Evolutionary conservation across 2,113 vertebrate genomes (phyloP), one percentile per base, ranked within the genome.

Genomic region (Motacilla tschutschensis): DNA sequence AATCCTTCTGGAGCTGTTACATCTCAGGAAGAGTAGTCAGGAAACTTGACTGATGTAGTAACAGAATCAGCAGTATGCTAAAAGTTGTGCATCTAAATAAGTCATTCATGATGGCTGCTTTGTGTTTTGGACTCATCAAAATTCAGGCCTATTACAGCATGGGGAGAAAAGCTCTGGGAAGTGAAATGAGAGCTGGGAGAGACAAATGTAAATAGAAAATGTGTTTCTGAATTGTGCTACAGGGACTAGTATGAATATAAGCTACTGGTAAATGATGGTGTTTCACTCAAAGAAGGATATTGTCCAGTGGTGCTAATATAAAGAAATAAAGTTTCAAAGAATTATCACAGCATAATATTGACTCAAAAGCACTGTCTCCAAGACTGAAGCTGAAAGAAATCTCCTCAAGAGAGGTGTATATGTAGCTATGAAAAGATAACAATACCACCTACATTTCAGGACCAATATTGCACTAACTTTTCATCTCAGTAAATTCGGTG

Each of bases 41-140:
- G 79, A 92, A 93, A 87, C 75, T 88, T 89, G 85, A 90, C 79
- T 94, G 88, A 55, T 91, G 58, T 35, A 79, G 78, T 81, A 94
- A 92, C 80, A 6, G 59, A 86, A 85, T 86, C 86, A 94, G 83
- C 91, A 95, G 75, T 84, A 88, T 86, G 59, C 77, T 91, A 83
- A 85, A 93, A 92, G 76, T 77, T 89, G 63, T 72, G 38, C 59
- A 83, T 60, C 85, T 88, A 90, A 92, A 93, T 87, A 94, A 81
- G 87, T 96, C 81, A 92, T 72, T 91, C 47, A 81, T 57, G 70
- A 94, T 78, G 71, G 65, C 22, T 91, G 80, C 86, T 95, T 90
- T 92, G 89, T 94, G 94, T 46, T 64, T 91, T 79, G 44, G 41
- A 64, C 83, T 94, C 91, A 94, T 88, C 73, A 95, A 95, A 95